Evolutionary conservation across 1,140 invertebrate species (phyloP).

Genomic region (Aricia agestis): DNA sequence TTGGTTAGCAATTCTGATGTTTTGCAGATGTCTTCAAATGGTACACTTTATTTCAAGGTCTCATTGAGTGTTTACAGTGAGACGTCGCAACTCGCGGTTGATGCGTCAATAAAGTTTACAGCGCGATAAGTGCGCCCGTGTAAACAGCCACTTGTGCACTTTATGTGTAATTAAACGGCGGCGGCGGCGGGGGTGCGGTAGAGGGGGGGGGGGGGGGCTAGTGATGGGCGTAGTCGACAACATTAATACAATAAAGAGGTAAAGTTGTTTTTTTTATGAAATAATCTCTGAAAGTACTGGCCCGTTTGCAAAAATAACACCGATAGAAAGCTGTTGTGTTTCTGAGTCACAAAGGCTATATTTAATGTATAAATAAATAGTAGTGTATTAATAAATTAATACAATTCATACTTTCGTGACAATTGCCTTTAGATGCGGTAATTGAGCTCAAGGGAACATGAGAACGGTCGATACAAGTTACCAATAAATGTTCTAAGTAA

Average conservation of each 20-base stretch:
- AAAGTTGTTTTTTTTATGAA: too few species aligned
- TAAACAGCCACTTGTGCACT: constrained; percentile 52
- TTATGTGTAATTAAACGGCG: constrained; percentile 60
- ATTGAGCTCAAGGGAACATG: background rate
- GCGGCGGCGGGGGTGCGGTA: constrained; percentile 19
- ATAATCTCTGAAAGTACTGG: too few species aligned
- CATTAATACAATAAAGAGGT: too few species aligned
- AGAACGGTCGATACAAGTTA: too few species aligned
- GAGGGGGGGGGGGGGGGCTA: constrained; percentile 20
- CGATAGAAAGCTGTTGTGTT: too few species aligned
- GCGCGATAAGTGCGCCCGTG: constrained; percentile 48
- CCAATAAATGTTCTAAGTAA: too few species aligned
- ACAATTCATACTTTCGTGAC: background rate
- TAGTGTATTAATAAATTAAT: background rate
- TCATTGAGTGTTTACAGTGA: background rate
- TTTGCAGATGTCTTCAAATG: too few species aligned
- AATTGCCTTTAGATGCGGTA: background rate
- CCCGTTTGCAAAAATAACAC: too few species aligned
- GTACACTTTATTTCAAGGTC: background rate
- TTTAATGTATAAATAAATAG: too few species aligned
- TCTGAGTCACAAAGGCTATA: too few species aligned
- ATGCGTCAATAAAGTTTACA: constrained; percentile 53
- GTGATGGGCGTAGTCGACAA: constrained; percentile 22
- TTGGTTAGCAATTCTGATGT: too few species aligned
- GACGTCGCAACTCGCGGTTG: constrained; percentile 24